Base-by-base conservation (phyloP, 1,140 invertebrate species). In the Paraescarpia echinospica region DNA sequence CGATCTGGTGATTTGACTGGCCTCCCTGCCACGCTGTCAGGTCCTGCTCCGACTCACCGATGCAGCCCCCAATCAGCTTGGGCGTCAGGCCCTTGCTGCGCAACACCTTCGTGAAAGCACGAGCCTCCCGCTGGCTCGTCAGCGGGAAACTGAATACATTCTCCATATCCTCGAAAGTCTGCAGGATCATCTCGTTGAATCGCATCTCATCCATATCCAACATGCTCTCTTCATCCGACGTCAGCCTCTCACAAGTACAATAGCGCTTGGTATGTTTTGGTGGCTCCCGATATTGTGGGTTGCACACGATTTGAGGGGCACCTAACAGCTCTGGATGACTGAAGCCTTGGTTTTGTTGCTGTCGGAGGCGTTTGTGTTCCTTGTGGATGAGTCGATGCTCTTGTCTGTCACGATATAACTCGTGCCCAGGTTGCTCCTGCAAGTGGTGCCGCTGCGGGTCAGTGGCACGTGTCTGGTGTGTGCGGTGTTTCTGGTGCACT, bases 71-170 rank as follows among this genome's bases (percentile, higher is more conserved):
- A 5, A 93, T 35, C 14, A 33, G n/a, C n/a, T 92, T 89, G 89
- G 92, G 92, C 31, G 48, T 27, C 34, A 93, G 31, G 35, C 93
- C 93, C 77, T 93, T 93, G 33, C 33, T 33, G 77, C 91, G 91
- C 34, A 93, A 51, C 33, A 48, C 93, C 51, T 93, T 93, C 33
- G 92, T 92, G 91, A 93, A 93, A 0, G 77, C 89, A 89, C 92
- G 48, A 31, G 93, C 93, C 77, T 92, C 51, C 89, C 59, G 35
- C 33, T 93, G 93, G 31, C 91, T 89, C 33, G 93, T 89, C 35
- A 93, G 48, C 27, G 93, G 93, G 48, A 92, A 93, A 91, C 51
- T 48, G 77, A 93, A 93, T 4, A 77, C 34, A 33, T 93, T 89
- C 22, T 77, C 93, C 89, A 92, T 41, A 48, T 91, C 89, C 89